Base-by-base conservation (phyloP, 2,797 vertebrate species). In the Naso thynnoides region DNA sequence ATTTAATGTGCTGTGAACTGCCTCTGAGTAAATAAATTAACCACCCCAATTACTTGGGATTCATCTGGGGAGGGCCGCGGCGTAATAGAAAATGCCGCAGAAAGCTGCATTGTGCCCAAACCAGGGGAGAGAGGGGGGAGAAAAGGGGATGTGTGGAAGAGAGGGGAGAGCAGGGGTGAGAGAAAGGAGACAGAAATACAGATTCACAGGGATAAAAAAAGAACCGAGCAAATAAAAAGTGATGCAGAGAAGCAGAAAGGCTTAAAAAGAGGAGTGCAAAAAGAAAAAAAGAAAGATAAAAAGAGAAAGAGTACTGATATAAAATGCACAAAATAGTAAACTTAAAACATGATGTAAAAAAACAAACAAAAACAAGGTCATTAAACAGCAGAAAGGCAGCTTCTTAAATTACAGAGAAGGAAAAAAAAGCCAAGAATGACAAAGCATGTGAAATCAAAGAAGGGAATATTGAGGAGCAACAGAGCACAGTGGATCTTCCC, bases 1-100 rank as follows among this genome's bases (percentile, higher is more conserved):
- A 99, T 99, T 99, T 98, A 99, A 99, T 98, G 97, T 97, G 96
- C 98, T 98, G 97, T 98, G 98, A 99, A 99, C 96, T 97, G 98
- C 96, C 92, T 96, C 96, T 96, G 96, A 97, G 97, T 98, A 99
- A 99, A 99, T 99, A 99, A 99, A 99, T 99, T 99, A 99, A 98
- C 97, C 97, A 98, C 96, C 97, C 97, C 97, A 99, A 99, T 99
- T 99, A 99, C 97, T 97, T 96, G 96, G 96, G 96, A 97, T 97
- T 96, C 96, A 98, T 98, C 96, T 96, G 96, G 97, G 98, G 96
- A 98, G 89, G 90, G 84, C 89, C 59, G 57, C 91, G 89, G 94
- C 92, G 90, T 95, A 96, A 96, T 96, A 95, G 96, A 97, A 97
- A 94, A 96, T 91, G 94, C 86, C 83, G 94, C 94, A 95, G 95